A percentile compares a stretch with the other conserved stretches of the same genome.
phyloP scores from a whole-genome alignment of 1,140 invertebrate species.

The Leptonema lineaticorne region DNA sequence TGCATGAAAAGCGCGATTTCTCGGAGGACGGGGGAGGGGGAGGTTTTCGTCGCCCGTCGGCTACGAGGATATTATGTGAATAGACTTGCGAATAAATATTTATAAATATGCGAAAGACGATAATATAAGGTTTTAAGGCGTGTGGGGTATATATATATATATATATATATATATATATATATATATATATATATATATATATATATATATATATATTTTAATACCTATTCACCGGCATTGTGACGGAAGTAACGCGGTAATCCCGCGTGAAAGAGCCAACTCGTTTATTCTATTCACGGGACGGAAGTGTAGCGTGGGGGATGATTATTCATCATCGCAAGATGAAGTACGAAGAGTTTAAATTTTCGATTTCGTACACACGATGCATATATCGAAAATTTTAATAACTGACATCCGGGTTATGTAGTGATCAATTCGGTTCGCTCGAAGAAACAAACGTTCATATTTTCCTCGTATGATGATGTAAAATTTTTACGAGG shows the following conservation, averaged over 20 bases:
- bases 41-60: not conserved
- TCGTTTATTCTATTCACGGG: conserved; percentile 4
- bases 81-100: conserved; percentile 5
- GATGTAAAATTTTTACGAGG: no score
- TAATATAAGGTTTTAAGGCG: no score
- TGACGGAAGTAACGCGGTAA: conserved; percentile 17
- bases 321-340: not conserved
- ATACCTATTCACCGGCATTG: conserved; percentile 1
- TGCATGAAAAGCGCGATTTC: not conserved
- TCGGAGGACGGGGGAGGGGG: not conserved
- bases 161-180: not conserved
- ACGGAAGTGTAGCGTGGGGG: not conserved
- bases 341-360: not conserved
- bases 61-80: not conserved
- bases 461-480: no score
- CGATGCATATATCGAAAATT: not conserved
- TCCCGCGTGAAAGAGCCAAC: conserved; percentile 11
- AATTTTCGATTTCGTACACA: not conserved
- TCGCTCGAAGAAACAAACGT: no score
- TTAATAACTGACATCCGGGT: no score
- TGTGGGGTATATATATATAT: not conserved
- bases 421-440: no score
- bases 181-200: not conserved
- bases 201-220: not conserved
- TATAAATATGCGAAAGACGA: not conserved